Evolutionary conservation across 2,888 invertebrate genomes (phyloP), one percentile per base, ranked within the genome.

Genomic region (Chrysolina oricalcia): DNA sequence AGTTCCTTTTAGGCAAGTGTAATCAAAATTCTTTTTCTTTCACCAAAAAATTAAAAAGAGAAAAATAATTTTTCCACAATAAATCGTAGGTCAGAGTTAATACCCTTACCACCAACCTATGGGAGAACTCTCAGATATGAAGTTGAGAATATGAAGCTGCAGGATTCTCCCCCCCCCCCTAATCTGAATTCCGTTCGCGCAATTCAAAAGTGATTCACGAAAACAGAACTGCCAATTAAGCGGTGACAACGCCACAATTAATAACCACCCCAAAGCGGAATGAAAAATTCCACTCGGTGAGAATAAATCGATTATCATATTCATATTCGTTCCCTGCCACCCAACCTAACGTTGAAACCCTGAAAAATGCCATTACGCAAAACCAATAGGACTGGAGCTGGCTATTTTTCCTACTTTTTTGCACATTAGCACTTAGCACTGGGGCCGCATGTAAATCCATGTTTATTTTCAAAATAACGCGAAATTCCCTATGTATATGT

Each of bases 391-490:
- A 27, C 1, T 35, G 59, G 17, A n/a, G 27, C 59, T 2, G 59
- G 56, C 35, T n/a, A 21, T 70, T 71, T 71, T 73, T 73, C 21
- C 64, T 68, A 41, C n/a, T 69, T 62, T 71, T 75, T 73, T 62
- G 46, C 78, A 50, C 65, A 72, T 73, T 67, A 69, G 56, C 72
- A 71, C 72, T 73, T 69, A 59, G 46, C 50, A 21, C 17, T 62
- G 69, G 40, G 35, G 53, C 70, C 76, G 48, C 69, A 76, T 76
- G 71, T 74, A 76, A 76, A 76, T 78, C 48, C 50, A 41, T 73
- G 68, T 76, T 76, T 78, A 78, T 76, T 78, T 70, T 76, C 73
- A 74, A 78, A 78, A 78, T 77, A 74, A 71, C 72, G 73, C 70
- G 66, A 73, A 70, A 70, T 78, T 67, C 72, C 70, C 63, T 79